phyloP scores from a whole-genome alignment of 2,113 vertebrate genomes.

The Gambusia holbrooki region DNA sequence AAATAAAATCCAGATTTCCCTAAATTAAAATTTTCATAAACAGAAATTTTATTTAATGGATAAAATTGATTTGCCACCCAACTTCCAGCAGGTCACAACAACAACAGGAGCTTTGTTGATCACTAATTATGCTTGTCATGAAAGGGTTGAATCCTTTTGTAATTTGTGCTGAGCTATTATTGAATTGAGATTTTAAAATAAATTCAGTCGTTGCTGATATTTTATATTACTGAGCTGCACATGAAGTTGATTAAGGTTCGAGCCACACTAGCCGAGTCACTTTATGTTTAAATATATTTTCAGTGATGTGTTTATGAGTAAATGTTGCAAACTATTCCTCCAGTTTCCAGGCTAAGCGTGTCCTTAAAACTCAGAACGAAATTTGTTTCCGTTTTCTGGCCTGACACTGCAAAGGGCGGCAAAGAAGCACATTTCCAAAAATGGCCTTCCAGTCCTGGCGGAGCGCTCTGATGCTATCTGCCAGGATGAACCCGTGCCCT shows the following conservation, averaged over 20 bases:
- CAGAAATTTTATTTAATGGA: no score
- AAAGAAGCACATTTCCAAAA: conserved; percentile 10
- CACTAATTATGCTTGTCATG: no score
- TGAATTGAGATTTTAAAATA: background rate
- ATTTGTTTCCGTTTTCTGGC: conserved; percentile 9
- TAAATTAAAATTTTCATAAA: no score
- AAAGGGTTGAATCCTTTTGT: no score
- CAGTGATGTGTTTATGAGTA: background rate
- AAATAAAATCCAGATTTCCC: no score
- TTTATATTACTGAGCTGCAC: background rate
- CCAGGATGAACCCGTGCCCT: background rate
- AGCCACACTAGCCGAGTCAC: background rate
- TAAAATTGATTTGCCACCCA: no score
- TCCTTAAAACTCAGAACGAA: conserved; percentile 5
- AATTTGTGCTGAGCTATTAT: no score
- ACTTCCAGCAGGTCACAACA: no score
- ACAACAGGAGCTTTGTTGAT: no score
- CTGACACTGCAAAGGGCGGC: conserved; percentile 5
- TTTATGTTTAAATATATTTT: background rate
- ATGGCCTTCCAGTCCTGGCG: background rate
- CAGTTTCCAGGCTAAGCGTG: background rate
- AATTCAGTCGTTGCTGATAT: background rate
- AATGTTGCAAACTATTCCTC: background rate
- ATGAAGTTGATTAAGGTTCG: background rate
- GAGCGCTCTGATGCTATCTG: conserved; percentile 23